A percentile compares a stretch with the other conserved stretches of the same genome.
These are phyloP conservation scores for Drosophila tani DNA, from an alignment of 1,140 invertebrate species.

Conservation along the genomic window DNA sequence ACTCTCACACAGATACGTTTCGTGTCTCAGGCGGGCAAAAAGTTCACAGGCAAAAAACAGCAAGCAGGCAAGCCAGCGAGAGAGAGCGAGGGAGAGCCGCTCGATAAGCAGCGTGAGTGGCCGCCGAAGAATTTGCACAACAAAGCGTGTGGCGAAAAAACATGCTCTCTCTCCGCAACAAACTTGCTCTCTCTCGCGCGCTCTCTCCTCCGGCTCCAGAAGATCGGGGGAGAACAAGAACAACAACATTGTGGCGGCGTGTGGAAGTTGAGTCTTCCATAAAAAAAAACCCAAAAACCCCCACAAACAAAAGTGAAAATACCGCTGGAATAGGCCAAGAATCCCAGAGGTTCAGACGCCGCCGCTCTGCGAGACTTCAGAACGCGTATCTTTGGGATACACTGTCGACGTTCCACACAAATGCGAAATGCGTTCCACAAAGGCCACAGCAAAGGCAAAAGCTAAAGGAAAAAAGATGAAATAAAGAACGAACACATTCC, in stretches of 20 bases:
- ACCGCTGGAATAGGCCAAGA: conserved; percentile 50
- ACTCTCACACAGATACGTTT: conserved; percentile 52
- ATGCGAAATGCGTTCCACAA: conserved; percentile 65
- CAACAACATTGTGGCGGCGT: conserved; percentile 49
- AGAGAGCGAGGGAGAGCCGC: conserved; percentile 22
- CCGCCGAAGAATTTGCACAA: conserved; percentile 81
- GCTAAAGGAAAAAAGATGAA: conserved; percentile 10
- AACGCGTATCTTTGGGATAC: conserved; percentile 32
- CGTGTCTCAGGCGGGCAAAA: conserved; percentile 40
- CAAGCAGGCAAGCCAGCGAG: conserved; percentile 9
- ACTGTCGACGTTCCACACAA: conserved; percentile 74
- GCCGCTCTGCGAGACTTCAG: not conserved
- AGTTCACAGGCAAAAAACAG: conserved; percentile 20
- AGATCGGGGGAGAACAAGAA: conserved; percentile 65
- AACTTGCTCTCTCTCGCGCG: conserved; percentile 22
- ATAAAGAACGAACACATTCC: conserved; percentile 61
- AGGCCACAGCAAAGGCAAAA: conserved; percentile 6
- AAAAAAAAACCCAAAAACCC: conserved; percentile 21
- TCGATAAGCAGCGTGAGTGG: conserved; percentile 68
- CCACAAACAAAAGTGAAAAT: conserved; percentile 66
- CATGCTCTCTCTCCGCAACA: conserved; percentile 40
- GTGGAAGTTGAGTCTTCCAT: conserved; percentile 61
- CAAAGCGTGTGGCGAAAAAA: conserved; percentile 77
- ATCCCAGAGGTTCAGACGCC: conserved; percentile 14
- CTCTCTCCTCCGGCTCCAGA: conserved; percentile 46